These are phyloP conservation scores for Andrena praecox DNA, from an alignment of 2,888 invertebrate species.

Conservation along the genomic window DNA sequence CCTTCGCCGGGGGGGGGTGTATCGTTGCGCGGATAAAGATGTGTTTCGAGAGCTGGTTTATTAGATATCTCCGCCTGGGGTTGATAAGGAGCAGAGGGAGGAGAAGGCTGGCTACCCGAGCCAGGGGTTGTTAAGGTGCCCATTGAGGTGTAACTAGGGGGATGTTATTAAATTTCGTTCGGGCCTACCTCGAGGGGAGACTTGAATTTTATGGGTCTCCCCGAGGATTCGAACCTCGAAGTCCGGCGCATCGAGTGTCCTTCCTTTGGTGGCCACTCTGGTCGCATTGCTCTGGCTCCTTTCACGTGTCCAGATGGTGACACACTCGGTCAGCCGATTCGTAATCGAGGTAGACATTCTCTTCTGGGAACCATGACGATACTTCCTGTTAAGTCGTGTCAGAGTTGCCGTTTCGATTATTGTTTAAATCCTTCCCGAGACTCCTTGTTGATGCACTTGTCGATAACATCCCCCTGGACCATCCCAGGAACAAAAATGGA, in stretches of 20 bases:
- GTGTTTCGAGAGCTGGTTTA: conserved; percentile 82
- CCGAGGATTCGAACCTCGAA: conserved; percentile 60
- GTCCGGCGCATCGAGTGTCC: conserved; percentile 64
- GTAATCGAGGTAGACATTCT: not conserved
- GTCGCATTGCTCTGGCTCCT: not conserved
- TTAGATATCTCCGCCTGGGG: conserved; percentile 80
- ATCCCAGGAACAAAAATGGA: not conserved
- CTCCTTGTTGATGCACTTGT: not conserved
- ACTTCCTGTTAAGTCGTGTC: no score
- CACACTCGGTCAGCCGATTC: not conserved
- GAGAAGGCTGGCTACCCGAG: conserved; percentile 69
- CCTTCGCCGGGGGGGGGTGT: conserved; percentile 48
- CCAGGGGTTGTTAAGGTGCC: conserved; percentile 84
- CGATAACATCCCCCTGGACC: not conserved
- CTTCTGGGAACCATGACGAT: not conserved
- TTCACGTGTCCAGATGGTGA: not conserved
- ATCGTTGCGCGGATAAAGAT: conserved; percentile 74
- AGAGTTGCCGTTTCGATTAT: not conserved
- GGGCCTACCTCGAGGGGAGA: conserved; percentile 81
- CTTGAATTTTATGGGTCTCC: conserved; percentile 82
- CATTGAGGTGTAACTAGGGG: conserved; percentile 85
- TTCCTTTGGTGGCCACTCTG: not conserved
- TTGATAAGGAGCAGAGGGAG: conserved; percentile 69
- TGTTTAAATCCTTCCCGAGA: not conserved
- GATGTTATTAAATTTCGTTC: conserved; percentile 85